These are phyloP conservation scores for Diplodus sargus DNA, from an alignment of 2,797 vertebrate genomes.

Conservation along the genomic window DNA sequence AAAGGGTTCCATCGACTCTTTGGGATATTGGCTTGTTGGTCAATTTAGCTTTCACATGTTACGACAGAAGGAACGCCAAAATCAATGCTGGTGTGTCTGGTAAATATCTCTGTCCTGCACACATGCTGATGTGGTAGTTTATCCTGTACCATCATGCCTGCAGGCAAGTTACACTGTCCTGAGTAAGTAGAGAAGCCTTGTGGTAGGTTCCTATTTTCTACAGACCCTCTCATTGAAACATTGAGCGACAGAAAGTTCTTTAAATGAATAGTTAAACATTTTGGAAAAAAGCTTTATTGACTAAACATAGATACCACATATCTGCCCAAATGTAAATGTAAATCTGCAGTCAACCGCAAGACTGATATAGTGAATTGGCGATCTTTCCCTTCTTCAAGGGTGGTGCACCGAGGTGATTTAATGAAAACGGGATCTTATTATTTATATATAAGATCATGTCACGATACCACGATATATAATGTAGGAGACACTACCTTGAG, in stretches of 20 bases:
- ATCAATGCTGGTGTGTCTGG: slow-evolving; percentile 52
- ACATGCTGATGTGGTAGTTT: slow-evolving; percentile 25
- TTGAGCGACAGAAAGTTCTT: not conserved
- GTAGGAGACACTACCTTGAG: too few species aligned
- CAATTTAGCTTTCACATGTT: slow-evolving; percentile 69
- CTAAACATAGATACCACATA: not conserved
- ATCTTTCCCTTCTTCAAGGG: too few species aligned
- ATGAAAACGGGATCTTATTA: too few species aligned
- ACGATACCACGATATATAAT: too few species aligned
- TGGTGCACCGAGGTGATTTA: too few species aligned
- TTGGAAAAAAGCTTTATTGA: not conserved
- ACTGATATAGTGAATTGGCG: too few species aligned
- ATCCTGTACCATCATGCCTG: not conserved
- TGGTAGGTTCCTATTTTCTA: not conserved
- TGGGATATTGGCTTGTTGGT: slow-evolving; percentile 67
- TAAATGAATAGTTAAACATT: not conserved
- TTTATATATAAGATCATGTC: too few species aligned
- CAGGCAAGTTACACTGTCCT: not conserved
- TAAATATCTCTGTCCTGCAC: slow-evolving; percentile 36
- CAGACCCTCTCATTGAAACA: not conserved
- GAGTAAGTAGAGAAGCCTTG: not conserved
- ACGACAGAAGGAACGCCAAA: slow-evolving; percentile 30
- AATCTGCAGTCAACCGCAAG: too few species aligned
- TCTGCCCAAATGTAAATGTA: too few species aligned
- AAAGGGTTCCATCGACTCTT: slow-evolving; percentile 52